Evolutionary conservation across 2,888 invertebrate species (phyloP).

Genomic region (Ichneumoninae sp.): DNA sequence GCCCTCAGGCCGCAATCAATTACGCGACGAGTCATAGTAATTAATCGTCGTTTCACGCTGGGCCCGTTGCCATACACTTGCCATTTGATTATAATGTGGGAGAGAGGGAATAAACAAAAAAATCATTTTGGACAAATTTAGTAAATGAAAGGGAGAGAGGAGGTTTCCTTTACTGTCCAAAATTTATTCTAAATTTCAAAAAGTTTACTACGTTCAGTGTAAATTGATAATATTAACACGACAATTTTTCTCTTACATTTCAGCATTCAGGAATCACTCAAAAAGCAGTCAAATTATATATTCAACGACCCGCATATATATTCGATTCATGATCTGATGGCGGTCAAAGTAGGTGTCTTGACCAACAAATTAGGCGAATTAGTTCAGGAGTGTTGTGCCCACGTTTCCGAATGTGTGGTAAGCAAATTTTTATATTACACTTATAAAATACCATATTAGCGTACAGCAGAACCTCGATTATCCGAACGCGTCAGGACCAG

Average conservation of each 20-base stretch:
- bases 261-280: slow-evolving; percentile 86
- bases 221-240: not conserved
- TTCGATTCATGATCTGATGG: slow-evolving; percentile 90
- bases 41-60: not conserved
- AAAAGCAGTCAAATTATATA: slow-evolving; percentile 87
- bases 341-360: slow-evolving; percentile 87
- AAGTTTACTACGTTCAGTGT: not conserved
- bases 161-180: not conserved
- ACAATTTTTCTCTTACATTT: slow-evolving; percentile 68
- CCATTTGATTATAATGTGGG: not conserved
- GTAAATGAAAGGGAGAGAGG: not conserved
- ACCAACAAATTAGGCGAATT: slow-evolving; percentile 86
- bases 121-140: not conserved
- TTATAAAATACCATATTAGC: not conserved
- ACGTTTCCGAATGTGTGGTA: slow-evolving; percentile 87
- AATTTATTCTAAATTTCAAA: not conserved
- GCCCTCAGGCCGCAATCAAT: no score
- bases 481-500: no score
- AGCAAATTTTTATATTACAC: slow-evolving; percentile 63
- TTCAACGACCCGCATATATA: slow-evolving; percentile 89
- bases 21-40: not conserved
- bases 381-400: slow-evolving; percentile 87
- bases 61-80: not conserved
- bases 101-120: slow-evolving; percentile 1
- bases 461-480: not conserved